These are phyloP conservation scores for Caenorhabditis inopinata DNA, from an alignment of 1,140 invertebrate species.

Conservation along the genomic window DNA sequence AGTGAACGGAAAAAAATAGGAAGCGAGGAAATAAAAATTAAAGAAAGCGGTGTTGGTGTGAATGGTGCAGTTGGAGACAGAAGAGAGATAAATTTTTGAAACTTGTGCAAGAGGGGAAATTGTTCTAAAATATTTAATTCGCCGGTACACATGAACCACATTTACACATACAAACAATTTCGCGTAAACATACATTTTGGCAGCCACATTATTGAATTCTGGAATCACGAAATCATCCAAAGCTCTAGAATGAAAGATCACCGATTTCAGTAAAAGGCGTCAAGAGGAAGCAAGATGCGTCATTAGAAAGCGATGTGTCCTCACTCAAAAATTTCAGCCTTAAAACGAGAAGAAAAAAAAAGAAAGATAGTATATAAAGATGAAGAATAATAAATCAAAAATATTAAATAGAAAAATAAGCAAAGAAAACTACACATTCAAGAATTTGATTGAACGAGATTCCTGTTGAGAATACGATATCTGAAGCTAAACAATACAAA, in stretches of 20 bases:
- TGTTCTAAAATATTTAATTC: background rate
- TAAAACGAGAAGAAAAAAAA: background rate
- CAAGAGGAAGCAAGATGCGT: background rate
- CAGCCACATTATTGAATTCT: constrained; percentile 32
- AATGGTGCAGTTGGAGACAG: no score
- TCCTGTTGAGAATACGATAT: no score
- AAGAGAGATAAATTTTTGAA: background rate
- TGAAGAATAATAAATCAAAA: background rate
- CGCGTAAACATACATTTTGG: constrained; percentile 30
- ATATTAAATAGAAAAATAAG: background rate
- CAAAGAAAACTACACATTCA: background rate
- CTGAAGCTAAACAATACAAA: no score
- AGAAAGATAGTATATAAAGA: background rate
- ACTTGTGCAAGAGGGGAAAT: background rate
- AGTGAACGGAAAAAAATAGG: background rate
- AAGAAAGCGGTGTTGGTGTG: background rate
- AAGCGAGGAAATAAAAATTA: background rate
- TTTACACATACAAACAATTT: background rate
- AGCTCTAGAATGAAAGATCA: constrained; percentile 4
- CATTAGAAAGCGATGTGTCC: background rate
- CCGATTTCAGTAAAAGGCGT: constrained; percentile 1
- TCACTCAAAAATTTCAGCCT: background rate
- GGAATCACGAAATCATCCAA: constrained; percentile 30
- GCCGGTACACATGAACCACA: background rate
- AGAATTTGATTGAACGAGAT: no score